Percentiles rank a stretch among this genome's conserved stretches.
Evolutionary conservation across 30 jellyfish, hydroid and myxozoan species (phyloP).

Genomic region (Aurelia sp.): DNA sequence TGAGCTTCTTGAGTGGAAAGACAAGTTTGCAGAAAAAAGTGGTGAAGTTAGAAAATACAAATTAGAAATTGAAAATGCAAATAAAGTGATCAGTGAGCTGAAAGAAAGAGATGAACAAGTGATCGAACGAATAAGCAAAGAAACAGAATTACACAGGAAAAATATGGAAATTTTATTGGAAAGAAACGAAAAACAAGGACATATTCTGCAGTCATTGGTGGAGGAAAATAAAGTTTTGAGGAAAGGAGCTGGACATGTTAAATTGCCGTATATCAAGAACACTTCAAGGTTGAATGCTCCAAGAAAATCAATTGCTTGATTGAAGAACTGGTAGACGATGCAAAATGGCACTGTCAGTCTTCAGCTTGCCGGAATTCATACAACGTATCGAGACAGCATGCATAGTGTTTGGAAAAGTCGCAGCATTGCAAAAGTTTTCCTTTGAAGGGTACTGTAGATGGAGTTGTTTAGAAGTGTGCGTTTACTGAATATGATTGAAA

Average conservation of each 20-base stretch:
- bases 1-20: constrained; percentile 46
- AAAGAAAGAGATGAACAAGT: background rate
- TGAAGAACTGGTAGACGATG: background rate
- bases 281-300: constrained; percentile 46
- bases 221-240: constrained; percentile 30
- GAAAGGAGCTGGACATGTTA: background rate
- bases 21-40: background rate
- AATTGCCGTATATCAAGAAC: constrained; percentile 3
- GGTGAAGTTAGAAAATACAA: background rate
- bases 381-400: no score
- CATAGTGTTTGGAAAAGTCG: no score
- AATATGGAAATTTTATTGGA: constrained; percentile 9
- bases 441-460: no score
- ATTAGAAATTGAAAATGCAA: constrained; percentile 1
- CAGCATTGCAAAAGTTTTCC: no score
- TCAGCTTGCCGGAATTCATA: no score
- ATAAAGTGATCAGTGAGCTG: background rate
- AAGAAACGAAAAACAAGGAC: constrained; percentile 50
- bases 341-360: no score
- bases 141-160: constrained; percentile 7
- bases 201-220: background rate
- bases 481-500: no score
- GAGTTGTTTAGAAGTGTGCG: no score
- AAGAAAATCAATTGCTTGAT: constrained; percentile 31
- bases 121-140: background rate